Base-by-base conservation (phyloP, 2,797 vertebrate species). In the Leptatherina wallacei region DNA sequence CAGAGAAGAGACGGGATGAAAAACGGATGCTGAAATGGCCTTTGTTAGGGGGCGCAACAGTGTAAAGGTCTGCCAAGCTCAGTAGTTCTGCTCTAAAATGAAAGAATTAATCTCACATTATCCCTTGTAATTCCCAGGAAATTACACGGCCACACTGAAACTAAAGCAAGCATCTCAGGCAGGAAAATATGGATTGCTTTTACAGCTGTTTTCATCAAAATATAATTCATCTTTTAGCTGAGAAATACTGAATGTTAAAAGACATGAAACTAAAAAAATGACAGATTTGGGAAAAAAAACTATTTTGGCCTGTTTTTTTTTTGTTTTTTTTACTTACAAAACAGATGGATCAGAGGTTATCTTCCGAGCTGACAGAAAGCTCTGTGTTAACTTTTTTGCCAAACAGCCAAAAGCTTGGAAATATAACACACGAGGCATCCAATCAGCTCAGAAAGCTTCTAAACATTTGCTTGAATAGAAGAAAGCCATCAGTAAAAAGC, bases 351-450 rank as follows among this genome's bases (percentile, higher is more conserved):
- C 75, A 9, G 44, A 6, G 44, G 44, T 70, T 67, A 74, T 89
- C 83, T 86, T 86, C 61, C 0, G 9, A 73, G 76, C 71, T 86
- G 87, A 85, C 88, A 88, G 88, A 79, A 83, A 87, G 85, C 65
- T 82, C 69, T 80, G 87, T 79, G 85, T 83, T 79, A 77, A 87
- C 71, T 66, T 83, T 85, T 65, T 84, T 40, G 13, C 38, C 38
- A 40, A 13, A 40, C 77, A 22, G 85, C 81, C 76, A 63, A 67
- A 69, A 81, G 85, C 83, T 80, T 71, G 69, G 65, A 61, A 65
- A 57, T 47, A 24, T 61, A 79, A 74, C 72, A 54, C 68, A 71
- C 20, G 54, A 3, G 0, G 58, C 18, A 58, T 49, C 61, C 67
- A 52, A 77, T 66, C 69, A 63, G 40, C 40, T 78, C 72, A 44